Evolutionary conservation across 2,888 invertebrate species (phyloP).

Genomic region (Enchytraeus crypticus): DNA sequence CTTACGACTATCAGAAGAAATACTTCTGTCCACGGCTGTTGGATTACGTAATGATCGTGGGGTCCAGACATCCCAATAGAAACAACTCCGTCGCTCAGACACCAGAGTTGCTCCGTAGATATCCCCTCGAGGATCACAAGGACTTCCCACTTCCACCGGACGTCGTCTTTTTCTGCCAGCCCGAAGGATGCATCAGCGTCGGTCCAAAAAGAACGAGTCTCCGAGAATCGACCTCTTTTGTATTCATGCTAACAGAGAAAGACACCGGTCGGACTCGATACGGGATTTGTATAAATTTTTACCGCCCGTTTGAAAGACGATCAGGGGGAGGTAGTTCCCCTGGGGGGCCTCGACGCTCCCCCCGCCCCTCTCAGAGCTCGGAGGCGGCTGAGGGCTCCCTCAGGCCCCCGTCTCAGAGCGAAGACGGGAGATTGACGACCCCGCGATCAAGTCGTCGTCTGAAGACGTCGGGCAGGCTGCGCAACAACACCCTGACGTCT

Average conservation of each 20-base stretch:
- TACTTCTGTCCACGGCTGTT: constrained; percentile 56
- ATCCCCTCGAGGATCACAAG: constrained; percentile 86
- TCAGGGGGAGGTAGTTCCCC: constrained; percentile 3
- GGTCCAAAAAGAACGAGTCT: constrained; percentile 63
- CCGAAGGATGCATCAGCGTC: constrained; percentile 84
- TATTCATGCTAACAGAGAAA: constrained; percentile 86
- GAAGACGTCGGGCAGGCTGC: constrained; percentile 36
- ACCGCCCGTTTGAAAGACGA: constrained; percentile 64
- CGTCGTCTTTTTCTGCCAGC: constrained; percentile 99
- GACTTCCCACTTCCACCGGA: constrained; percentile 95
- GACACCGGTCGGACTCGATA: constrained; percentile 74
- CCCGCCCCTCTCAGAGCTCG: background rate
- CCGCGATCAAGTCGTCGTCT: constrained; percentile 38
- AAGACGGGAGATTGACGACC: constrained; percentile 32
- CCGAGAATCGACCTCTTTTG: constrained; percentile 88
- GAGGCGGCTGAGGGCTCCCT: no score
- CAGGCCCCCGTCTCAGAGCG: no score
- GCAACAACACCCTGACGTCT: constrained; percentile 90
- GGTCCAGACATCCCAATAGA: constrained; percentile 63
- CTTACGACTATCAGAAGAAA: constrained; percentile 31
- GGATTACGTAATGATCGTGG: constrained; percentile 95
- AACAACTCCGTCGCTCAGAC: constrained; percentile 58
- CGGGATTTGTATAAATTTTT: constrained; percentile 97
- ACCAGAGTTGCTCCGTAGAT: constrained; percentile 83
- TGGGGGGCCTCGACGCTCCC: background rate